Evolutionary conservation across 2,113 vertebrate genomes (phyloP), one percentile per base, ranked within the genome.

Genomic region (Notothenia coriiceps): DNA sequence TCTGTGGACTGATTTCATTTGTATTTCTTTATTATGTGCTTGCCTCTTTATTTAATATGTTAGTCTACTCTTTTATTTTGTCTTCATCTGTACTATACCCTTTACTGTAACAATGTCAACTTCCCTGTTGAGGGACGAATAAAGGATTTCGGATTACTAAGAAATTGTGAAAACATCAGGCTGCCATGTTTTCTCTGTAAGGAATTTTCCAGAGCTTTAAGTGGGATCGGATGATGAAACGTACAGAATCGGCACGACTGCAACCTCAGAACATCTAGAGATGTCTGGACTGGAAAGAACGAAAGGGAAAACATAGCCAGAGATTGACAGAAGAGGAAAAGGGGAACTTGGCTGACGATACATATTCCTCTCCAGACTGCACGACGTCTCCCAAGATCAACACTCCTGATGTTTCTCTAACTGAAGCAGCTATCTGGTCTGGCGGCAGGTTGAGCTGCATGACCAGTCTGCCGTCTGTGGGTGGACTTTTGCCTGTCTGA

Each of bases 401-500:
- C 86, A 90, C 40, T 49, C 40, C 25, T 49, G 18, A 17, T 79
- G 33, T 74, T 80, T 77, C 65, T 73, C 61, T 61, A 35, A 55
- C 61, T 59, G 79, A 68, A 44, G 64, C 22, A 75, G 86, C 89
- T 72, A 86, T 85, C 70, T 78, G 43, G 73, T 50, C 80, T 81
- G 75, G 64, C 63, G 35, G 54, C 55, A 1, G 63, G 29, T 35
- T 57, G 44, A 64, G 74, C 51, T 59, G 60, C 67, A 86, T 68
- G 76, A 82, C 81, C 81, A 29, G 70, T 61, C 55, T 54, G 40
- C 49, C 72, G 75, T 65, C 86, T 79, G 75, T 9, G 77, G 51
- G 10, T 85, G 79, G 91, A 90, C 84, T 91, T 87, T 87, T 90
- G 88, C 80, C 89, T 10, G 79, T 89, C 88, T 92, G 85, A 71